Evolutionary conservation across 2,888 invertebrate species (phyloP).

Genomic region (Theretra japonica): DNA sequence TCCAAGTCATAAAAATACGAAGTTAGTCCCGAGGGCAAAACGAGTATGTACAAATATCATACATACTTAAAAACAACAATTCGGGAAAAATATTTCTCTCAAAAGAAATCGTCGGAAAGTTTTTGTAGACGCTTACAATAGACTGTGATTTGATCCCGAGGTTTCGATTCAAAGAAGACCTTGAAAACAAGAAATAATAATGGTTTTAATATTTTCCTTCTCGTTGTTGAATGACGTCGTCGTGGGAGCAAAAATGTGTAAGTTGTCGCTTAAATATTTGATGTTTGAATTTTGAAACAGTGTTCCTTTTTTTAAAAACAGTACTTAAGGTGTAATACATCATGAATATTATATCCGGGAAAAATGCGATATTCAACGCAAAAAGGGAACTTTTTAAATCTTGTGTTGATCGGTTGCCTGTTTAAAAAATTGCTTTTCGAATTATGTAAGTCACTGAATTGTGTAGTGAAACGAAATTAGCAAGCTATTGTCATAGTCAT

Average conservation of each 20-base stretch:
- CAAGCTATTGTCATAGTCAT: too few species aligned
- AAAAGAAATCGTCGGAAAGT: slow-evolving; percentile 2
- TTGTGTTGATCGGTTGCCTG: too few species aligned
- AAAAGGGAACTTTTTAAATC: too few species aligned
- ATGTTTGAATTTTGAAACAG: neutral
- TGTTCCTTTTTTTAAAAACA: too few species aligned
- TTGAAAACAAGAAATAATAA: slow-evolving; percentile 25
- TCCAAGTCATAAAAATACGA: neutral
- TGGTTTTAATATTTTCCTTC: slow-evolving; percentile 17
- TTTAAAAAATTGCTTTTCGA: too few species aligned
- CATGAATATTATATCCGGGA: too few species aligned
- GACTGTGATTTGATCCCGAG: slow-evolving; percentile 16
- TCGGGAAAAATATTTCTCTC: neutral
- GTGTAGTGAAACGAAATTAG: too few species aligned
- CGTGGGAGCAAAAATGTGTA: neutral
- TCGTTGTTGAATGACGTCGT: neutral
- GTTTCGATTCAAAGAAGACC: neutral
- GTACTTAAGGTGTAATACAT: too few species aligned
- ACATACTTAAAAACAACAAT: neutral
- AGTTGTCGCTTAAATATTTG: neutral
- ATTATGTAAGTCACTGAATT: too few species aligned
- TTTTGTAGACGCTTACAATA: neutral
- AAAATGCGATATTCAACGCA: too few species aligned
- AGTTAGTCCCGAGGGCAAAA: neutral
- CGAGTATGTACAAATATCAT: neutral